These are phyloP conservation scores for Isichthys henryi DNA, from an alignment of 2,113 vertebrate species.

Conservation along the genomic window DNA sequence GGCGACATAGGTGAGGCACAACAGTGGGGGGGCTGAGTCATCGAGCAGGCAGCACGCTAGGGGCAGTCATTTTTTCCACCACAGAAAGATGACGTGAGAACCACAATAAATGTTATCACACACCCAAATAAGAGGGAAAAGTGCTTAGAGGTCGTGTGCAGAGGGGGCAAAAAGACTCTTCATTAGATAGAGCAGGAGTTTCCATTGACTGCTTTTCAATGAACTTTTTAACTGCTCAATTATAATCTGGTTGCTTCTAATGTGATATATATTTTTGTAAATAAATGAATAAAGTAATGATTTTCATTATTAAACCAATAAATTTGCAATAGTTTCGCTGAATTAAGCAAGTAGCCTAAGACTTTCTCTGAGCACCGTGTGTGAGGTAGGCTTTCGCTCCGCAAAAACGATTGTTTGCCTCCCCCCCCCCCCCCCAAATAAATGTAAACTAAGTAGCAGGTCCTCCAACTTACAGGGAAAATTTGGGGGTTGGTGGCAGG, in stretches of 20 bases:
- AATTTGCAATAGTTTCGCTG: background rate
- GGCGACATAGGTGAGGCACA: conserved; percentile 30
- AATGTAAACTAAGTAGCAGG: background rate
- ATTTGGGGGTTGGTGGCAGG: too few species aligned
- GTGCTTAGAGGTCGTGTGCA: too few species aligned
- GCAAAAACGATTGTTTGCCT: background rate
- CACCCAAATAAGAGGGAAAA: background rate
- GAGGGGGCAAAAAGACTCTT: background rate
- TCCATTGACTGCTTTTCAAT: background rate
- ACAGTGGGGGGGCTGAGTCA: background rate
- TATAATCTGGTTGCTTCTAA: background rate
- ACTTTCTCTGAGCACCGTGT: background rate
- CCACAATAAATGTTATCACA: background rate
- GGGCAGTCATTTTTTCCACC: background rate
- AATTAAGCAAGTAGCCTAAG: background rate
- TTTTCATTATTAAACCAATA: background rate
- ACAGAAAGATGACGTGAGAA: background rate
- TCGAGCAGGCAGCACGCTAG: background rate
- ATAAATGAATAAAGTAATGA: too few species aligned
- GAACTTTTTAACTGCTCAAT: background rate
- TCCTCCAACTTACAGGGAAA: too few species aligned
- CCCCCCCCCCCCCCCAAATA: background rate
- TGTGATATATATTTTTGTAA: background rate
- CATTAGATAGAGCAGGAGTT: background rate
- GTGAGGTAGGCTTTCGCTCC: background rate